A percentile compares a stretch with the other conserved stretches of the same genome.
These are phyloP conservation scores for Phasia obesa DNA, from an alignment of 2,888 invertebrate species.

Conservation along the genomic window DNA sequence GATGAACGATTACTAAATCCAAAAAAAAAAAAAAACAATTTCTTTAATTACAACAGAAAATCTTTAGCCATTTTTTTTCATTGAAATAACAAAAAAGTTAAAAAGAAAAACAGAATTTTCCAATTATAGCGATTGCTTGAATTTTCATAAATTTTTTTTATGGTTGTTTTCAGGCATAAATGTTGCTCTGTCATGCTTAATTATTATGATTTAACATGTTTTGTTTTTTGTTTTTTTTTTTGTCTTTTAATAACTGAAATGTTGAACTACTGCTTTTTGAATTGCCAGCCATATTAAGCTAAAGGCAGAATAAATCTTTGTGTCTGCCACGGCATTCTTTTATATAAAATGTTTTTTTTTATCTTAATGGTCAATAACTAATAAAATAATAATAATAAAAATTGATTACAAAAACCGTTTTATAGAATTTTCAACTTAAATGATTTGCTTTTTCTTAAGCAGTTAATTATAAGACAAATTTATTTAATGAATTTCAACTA, in stretches of 20 bases:
- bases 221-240: slow-evolving; percentile 5
- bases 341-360: slow-evolving; percentile 1
- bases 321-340: not conserved
- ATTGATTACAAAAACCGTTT: slow-evolving; percentile 33
- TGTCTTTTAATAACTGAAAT: slow-evolving; percentile 25
- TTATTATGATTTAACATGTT: slow-evolving; percentile 66
- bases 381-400: slow-evolving; percentile 31
- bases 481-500: slow-evolving; percentile 24
- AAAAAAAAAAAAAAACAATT: too few species aligned
- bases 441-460: slow-evolving; percentile 7
- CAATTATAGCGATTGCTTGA: not conserved
- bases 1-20: too few species aligned
- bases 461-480: not conserved
- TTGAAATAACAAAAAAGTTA: too few species aligned
- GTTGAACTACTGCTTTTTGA: slow-evolving; percentile 38
- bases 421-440: slow-evolving; percentile 14
- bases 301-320: slow-evolving; percentile 19
- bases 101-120: not conserved
- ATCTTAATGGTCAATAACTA: slow-evolving; percentile 35
- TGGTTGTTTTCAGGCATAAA: not conserved
- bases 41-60: too few species aligned
- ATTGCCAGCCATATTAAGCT: slow-evolving; percentile 27
- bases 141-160: slow-evolving; percentile 31
- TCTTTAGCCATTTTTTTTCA: too few species aligned
- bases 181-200: slow-evolving; percentile 63